Evolutionary conservation across 2,888 invertebrate species (phyloP), one percentile per base, ranked within the genome.

Genomic region (Sesamia inferens): DNA sequence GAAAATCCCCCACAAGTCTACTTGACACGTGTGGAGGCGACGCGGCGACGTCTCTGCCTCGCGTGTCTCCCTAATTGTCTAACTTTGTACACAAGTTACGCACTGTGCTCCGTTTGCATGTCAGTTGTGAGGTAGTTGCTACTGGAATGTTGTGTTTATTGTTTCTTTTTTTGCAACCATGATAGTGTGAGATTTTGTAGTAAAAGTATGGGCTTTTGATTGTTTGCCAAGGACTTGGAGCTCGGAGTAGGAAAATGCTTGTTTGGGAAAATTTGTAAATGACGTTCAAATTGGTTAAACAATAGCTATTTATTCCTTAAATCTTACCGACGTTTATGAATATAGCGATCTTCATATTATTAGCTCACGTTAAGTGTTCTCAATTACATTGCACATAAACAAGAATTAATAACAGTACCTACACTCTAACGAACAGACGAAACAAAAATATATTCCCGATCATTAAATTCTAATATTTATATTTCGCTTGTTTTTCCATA

Each of bases 11-110:
- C 57, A 59, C 51, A 55, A 69, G 79, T 89, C 87, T 88, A 90
- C 91, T 90, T 90, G 81, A 81, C 86, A 84, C 84, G 86, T 85
- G 86, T 76, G 76, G 59, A 58, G 74, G 72, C 73, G 80, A 48
- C 86, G 82, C 84, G 85, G 85, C 88, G 96, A 95, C 90, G 92
- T 95, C 95, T 93, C 91, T 93, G 88, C 95, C 94, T 95, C 92
- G 95, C 95, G 95, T 95, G 95, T 86, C 44, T 42, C 58, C 59
- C 87, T 95, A 94, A 95, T 95, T 94, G 93, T 88, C 89, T 87
- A 88, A 87, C 81, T 87, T 87, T 68, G 79, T 77, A 79, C 82
- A 63, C 75, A 78, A 82, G 31, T 79, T 68, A 85, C 88, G 89
- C 89, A 87, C 68, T 24, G 88, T 90, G 87, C 84, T 79, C 81